phyloP scores from a whole-genome alignment of 1,140 invertebrate genomes.

The Temnothorax longispinosus region DNA sequence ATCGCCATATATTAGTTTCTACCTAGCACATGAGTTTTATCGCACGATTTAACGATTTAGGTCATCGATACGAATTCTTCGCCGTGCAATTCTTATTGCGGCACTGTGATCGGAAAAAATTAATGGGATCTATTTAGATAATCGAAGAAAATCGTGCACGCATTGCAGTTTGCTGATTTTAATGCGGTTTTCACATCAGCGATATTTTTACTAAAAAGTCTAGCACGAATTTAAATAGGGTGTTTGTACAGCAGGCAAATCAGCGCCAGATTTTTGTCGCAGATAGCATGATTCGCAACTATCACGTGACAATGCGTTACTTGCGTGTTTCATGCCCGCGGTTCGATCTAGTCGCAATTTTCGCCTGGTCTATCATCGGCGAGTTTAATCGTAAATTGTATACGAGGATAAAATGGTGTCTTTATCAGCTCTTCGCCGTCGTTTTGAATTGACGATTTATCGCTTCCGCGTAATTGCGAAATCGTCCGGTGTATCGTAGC shows the following conservation, averaged over 20 bases:
- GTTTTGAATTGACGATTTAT: constrained; percentile 11
- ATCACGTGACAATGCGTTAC: constrained; percentile 71
- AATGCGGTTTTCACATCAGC: not conserved
- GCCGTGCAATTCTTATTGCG: not conserved
- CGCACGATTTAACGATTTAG: not conserved
- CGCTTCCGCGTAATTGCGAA: constrained; percentile 14
- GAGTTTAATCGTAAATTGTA: constrained; percentile 43
- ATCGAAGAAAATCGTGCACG: not conserved
- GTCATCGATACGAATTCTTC: not conserved
- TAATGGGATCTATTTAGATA: not conserved
- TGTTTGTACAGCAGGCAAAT: not conserved
- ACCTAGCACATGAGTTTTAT: not conserved
- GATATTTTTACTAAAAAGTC: not conserved
- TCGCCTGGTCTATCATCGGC: constrained; percentile 32
- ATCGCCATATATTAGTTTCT: not conserved
- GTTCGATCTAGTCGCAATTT: constrained; percentile 39
- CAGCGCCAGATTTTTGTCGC: constrained; percentile 51
- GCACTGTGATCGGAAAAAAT: not conserved
- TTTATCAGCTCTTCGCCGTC: constrained; percentile 24
- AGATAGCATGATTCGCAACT: constrained; percentile 62
- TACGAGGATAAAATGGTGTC: constrained; percentile 3
- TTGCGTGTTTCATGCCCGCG: constrained; percentile 60
- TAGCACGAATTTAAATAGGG: not conserved
- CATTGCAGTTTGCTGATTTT: not conserved
- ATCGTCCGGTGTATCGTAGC: not conserved